Evolutionary conservation across 1,140 invertebrate genomes (phyloP).

Genomic region (Drosophila sulfurigaster): DNA sequence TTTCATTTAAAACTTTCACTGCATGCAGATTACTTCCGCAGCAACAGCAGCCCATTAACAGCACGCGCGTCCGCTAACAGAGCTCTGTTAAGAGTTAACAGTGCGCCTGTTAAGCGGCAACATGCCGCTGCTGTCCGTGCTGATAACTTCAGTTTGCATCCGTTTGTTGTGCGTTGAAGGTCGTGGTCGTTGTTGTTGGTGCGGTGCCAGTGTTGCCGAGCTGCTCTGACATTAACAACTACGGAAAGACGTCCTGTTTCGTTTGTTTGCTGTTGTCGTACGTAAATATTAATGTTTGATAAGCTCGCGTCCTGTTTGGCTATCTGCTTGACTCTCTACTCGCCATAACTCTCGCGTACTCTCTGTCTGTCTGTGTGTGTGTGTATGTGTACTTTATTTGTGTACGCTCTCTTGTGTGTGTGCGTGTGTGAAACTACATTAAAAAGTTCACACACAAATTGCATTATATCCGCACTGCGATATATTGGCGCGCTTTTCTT

Average conservation of each 20-base stretch:
- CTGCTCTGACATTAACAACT: background rate
- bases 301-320: constrained; percentile 53
- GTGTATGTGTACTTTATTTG: constrained; percentile 1
- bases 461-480: constrained; percentile 73
- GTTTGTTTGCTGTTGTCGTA: constrained; percentile 43
- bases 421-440: constrained; percentile 65
- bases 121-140: background rate
- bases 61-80: constrained; percentile 15
- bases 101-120: constrained; percentile 33
- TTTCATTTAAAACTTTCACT: constrained; percentile 8
- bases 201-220: background rate
- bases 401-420: constrained; percentile 9
- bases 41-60: constrained; percentile 8
- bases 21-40: constrained; percentile 16
- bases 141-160: constrained; percentile 50
- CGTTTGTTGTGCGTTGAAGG: constrained; percentile 40
- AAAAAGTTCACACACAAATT: constrained; percentile 83
- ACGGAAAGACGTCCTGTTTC: constrained; percentile 24
- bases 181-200: constrained; percentile 25
- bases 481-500: constrained; percentile 78
- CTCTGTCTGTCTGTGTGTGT: constrained; percentile 7
- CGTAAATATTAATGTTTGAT: constrained; percentile 77
- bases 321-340: constrained; percentile 26
- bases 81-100: constrained; percentile 27
- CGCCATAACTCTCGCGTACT: background rate